Evolutionary conservation across 2,113 vertebrate genomes (phyloP), one percentile per base, ranked within the genome.

Genomic region (Siniperca chuatsi): DNA sequence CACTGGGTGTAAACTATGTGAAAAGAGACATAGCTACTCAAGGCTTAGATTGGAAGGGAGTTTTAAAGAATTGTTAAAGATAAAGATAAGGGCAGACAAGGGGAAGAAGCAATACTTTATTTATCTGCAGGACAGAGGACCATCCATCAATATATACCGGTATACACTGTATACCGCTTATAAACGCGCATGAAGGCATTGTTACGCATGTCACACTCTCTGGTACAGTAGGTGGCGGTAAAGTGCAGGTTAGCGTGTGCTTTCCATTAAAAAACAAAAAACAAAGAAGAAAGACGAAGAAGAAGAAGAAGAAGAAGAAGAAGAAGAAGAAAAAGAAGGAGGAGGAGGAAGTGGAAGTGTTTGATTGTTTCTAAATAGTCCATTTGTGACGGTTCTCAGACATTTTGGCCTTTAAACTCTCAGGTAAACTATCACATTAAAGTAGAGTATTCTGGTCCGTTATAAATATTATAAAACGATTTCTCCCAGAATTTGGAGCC

Each of bases 331-430:
- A 29, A 1, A 29, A 29, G 29, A 29, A 48, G 70, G 12, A 37
- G 82, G 25, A 62, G 55, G 10, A 21, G 82, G 87, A 91, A 91
- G 87, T 75, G 10, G 87, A 91, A 91, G 87, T 75, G 10, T 46
- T 50, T n/a, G 10, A 37, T 73, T 81, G 40, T 87, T 69, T 70
- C 16, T 18, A 55, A 77, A 16, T n/a, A 11, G 29, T 50, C 21
- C 0, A 11, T 64, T 57, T n/a, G 4, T 16, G 48, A 48, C 37
- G 21, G 33, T 35, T 58, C 2, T 68, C n/a, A 2, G 25, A 12
- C 7, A 61, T 6, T 65, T 73, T 40, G 18, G 15, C 1, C 9
- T 42, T 67, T 8, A n/a, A 64, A 2, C 62, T 21, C 84, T 11
- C 44, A 70, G 82, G 80, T 90, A 76, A 86, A 37, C 7, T 33